Base-by-base conservation (phyloP, 2,797 vertebrate species). In the Siniperca obscura region DNA sequence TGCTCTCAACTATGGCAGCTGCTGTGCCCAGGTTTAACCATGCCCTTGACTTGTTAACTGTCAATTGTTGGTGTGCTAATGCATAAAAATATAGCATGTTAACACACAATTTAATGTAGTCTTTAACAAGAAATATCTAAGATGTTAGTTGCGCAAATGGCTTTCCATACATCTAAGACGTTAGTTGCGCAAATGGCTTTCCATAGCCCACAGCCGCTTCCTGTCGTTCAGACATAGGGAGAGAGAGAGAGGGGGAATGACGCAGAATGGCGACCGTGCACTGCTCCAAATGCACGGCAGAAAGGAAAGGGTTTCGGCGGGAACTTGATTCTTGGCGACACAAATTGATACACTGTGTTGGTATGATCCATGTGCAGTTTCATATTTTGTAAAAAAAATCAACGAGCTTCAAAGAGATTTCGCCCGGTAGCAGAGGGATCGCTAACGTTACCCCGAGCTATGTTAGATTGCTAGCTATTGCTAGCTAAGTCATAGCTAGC, bases 291-390 rank as follows among this genome's bases (percentile, higher is more conserved):
- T 99, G 98, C 96, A 97, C 97, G 95, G 97, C 96, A 92, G 98
- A 99, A 95, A 97, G 96, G 90, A 98, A 96, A 92, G 97, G 98
- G 91, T 98, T 98, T 96, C 97, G 97, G 96, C 97, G 97, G 96
- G 98, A 99, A 96, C 97, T 99, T 92, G 98, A 99, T 93, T 98
- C 97, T 56, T 99, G 98, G 98, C 96, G 98, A 93, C 96, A 98
- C 93, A 98, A 96, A 94, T 92, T 99, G 90, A 97, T 98, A 92
- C 98, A 98, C 95, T 98, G 97, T 95, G 96, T 99, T 91, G 98
- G 98, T 98, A 97, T 96, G 98, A 87, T 72, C 25, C 36, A 59
- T 36, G 40, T 78, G 44, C 74, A 76, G 38, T 52, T 86, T 85
- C n/a, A 55, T 81, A 70, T 89, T 90, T 76, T 68, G 22, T 40